Evolutionary conservation across 2,797 vertebrate genomes (phyloP).

Genomic region (Brachyrhaphis roseni): DNA sequence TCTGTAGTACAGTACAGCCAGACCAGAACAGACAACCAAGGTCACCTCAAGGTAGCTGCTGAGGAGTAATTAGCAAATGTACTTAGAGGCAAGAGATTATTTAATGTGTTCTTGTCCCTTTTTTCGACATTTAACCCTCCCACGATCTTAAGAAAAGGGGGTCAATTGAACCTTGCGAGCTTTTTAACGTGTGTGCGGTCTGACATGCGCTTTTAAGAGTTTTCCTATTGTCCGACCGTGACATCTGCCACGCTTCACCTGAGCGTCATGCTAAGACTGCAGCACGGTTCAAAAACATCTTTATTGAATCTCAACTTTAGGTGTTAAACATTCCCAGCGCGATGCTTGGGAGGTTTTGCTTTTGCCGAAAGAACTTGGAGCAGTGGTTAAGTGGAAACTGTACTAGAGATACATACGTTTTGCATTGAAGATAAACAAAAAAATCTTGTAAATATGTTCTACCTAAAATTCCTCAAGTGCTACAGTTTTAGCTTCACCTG

Average conservation of each 20-base stretch:
- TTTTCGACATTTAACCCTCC: background rate
- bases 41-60: slow-evolving; percentile 17
- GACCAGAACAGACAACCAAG: slow-evolving; percentile 41
- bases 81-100: background rate
- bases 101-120: background rate
- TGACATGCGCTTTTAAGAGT: too few species aligned
- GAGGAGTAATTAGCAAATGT: background rate
- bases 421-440: too few species aligned
- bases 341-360: too few species aligned
- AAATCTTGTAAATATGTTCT: too few species aligned
- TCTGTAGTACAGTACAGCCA: slow-evolving; percentile 20
- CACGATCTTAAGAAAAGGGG: too few species aligned
- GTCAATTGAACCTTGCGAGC: too few species aligned
- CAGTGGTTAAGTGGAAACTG: background rate
- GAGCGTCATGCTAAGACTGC: too few species aligned
- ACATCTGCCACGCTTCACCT: too few species aligned
- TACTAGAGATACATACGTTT: background rate
- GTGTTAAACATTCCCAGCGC: background rate
- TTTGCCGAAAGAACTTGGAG: background rate
- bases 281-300: background rate
- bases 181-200: too few species aligned
- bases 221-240: too few species aligned
- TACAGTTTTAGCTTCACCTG: too few species aligned
- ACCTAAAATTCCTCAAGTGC: too few species aligned
- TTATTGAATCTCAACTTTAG: background rate